phyloP scores from a whole-genome alignment of 2,888 invertebrate genomes.

The Cataglyphis albicans region DNA sequence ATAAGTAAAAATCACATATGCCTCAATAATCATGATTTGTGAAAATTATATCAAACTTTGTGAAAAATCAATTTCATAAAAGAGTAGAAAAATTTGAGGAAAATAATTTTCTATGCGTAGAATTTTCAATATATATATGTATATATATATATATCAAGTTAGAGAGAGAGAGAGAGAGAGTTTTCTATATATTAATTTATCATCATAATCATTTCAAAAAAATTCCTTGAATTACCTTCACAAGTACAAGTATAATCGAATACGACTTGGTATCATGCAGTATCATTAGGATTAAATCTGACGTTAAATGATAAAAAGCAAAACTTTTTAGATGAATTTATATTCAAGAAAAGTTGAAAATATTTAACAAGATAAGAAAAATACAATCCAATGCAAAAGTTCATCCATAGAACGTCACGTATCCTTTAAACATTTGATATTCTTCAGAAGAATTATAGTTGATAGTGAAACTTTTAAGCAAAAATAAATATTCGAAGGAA shows the following conservation, averaged over 20 bases:
- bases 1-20: not conserved
- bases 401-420: not conserved
- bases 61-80: not conserved
- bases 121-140: not conserved
- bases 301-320: not conserved
- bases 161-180: too few relatives aligned
- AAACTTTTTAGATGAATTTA: constrained; percentile 15
- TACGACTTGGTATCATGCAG: not conserved
- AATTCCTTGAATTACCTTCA: not conserved
- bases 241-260: not conserved
- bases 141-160: too few relatives aligned
- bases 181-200: not conserved
- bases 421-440: not conserved
- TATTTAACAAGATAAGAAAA: not conserved
- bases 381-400: not conserved
- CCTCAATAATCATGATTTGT: too few relatives aligned
- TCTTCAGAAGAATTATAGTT: not conserved
- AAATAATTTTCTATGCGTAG: constrained; percentile 1
- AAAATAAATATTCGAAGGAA: not conserved
- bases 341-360: not conserved
- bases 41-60: not conserved
- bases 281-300: not conserved
- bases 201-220: not conserved
- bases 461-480: not conserved
- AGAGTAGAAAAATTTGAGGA: not conserved